These are phyloP conservation scores for Odocoileus hemionus DNA, from an alignment of 2,113 vertebrate genomes.

Conservation along the genomic window DNA sequence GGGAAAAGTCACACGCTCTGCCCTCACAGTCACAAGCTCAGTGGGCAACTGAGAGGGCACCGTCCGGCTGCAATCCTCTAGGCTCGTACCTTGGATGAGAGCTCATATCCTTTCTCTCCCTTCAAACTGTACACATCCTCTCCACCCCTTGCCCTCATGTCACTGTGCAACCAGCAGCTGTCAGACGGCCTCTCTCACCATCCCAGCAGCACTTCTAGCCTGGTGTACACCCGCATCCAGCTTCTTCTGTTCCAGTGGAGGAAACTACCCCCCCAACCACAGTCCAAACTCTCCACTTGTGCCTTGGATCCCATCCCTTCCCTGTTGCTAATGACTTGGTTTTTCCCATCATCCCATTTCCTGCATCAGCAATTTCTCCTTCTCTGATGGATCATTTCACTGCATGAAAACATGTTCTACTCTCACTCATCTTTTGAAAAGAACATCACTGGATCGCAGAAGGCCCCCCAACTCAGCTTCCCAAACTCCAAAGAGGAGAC, in stretches of 20 bases:
- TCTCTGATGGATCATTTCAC: background rate
- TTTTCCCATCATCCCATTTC: background rate
- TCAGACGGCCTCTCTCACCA: background rate
- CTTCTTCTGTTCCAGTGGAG: background rate
- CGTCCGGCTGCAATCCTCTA: background rate
- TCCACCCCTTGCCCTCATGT: background rate
- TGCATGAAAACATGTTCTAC: background rate
- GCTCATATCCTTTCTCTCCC: background rate
- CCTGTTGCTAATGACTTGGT: background rate
- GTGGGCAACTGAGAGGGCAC: background rate
- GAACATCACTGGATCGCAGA: background rate
- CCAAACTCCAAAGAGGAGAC: background rate
- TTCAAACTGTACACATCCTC: background rate
- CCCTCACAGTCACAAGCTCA: background rate
- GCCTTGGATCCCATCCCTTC: background rate
- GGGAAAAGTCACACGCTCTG: background rate
- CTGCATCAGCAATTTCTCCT: background rate
- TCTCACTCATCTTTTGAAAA: background rate
- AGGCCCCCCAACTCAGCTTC: background rate
- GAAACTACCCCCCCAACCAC: background rate
- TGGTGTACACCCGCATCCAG: background rate
- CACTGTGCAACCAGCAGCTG: background rate
- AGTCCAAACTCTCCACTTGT: background rate
- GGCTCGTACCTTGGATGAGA: background rate
- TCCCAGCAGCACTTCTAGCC: background rate